Base-by-base conservation (phyloP, 2,113 vertebrate genomes). In the Gobio gobio region DNA sequence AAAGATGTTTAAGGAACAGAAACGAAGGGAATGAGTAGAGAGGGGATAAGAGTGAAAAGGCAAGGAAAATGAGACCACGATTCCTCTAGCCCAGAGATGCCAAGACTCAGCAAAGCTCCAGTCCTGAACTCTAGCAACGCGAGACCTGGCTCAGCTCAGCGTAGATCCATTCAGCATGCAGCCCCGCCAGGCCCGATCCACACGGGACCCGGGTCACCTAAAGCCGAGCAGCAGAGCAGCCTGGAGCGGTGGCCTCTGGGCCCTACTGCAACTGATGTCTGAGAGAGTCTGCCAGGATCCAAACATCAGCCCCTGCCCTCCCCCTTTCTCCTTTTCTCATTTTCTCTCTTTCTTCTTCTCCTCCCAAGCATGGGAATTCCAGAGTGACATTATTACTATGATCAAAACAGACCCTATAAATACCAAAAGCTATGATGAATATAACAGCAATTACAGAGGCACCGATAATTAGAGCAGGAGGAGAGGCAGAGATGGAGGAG, bases 161-260 rank as follows among this genome's bases (percentile, higher is more conserved):
- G 94, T 93, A 96, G 95, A 95, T 95, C 94, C 94, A 93, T 94
- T 95, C 94, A 95, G 96, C 93, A 95, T 94, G 92, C 94, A 91
- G 89, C 91, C 94, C 92, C 93, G 90, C n/a, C 92, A 90, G 94
- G 49, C 94, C 92, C 92, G 92, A 93, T 93, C 94, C 94, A 92
- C 89, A 92, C 92, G 93, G 94, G 94, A 95, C 94, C 93, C 92
- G 89, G 94, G 94, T 94, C 94, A 95, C 92, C 94, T 92, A 91
- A 93, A 93, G 93, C 92, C 91, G 83, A 89, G 91, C 92, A 90
- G 90, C 92, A 93, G 94, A 93, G 91, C 93, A 92, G 93, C 92
- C 94, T 78, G 93, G 95, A 95, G 93, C 95, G 94, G 94, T 94
- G 89, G 89, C 89, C 87, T 90, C 56, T 93, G 93, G 93, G 93